Conservation (phyloP, 2,888 invertebrate species). For the Steinernema hermaphroditum region DNA sequence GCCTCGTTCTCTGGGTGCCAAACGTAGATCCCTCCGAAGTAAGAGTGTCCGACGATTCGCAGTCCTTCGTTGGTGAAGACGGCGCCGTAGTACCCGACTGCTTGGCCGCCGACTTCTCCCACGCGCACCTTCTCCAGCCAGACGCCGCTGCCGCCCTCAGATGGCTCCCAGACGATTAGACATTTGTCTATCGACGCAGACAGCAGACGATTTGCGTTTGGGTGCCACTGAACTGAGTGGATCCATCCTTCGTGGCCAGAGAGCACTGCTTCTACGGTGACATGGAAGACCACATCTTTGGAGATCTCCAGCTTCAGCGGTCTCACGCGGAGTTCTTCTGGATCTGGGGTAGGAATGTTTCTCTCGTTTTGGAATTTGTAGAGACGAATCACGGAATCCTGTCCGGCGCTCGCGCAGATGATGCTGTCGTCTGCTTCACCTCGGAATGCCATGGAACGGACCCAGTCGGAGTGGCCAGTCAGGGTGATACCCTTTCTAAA, state of each 20-base stretch:
- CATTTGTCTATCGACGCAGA: conserved; percentile 62
- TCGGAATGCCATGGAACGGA: conserved; percentile 54
- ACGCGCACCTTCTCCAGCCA: conserved; percentile 45
- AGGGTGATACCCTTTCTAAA: conserved; percentile 42
- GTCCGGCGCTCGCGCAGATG: conserved; percentile 39
- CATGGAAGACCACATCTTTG: conserved; percentile 50
- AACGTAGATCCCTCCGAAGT: conserved; percentile 53
- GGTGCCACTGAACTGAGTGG: conserved; percentile 85
- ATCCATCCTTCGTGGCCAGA: conserved; percentile 92
- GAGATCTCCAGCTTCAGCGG: neutral
- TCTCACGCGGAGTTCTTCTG: neutral
- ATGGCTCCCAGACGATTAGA: conserved; percentile 56
- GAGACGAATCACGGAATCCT: conserved; percentile 9
- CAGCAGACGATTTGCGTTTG: conserved; percentile 56
- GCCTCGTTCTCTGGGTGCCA: conserved; percentile 43
- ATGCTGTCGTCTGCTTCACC: conserved; percentile 38
- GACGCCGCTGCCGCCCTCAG: conserved; percentile 31
- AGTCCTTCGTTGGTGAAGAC: conserved; percentile 41
- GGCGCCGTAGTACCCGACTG: conserved; percentile 59
- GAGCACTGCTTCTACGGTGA: conserved; percentile 82
- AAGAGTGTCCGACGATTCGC: conserved; percentile 48
- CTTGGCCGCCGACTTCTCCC: conserved; percentile 61
- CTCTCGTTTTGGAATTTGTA: conserved; percentile 25
- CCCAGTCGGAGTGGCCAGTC: conserved; percentile 55
- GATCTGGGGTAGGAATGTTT: neutral